Evolutionary conservation across 2,113 vertebrate genomes (phyloP).

Genomic region (Orcinus orca): DNA sequence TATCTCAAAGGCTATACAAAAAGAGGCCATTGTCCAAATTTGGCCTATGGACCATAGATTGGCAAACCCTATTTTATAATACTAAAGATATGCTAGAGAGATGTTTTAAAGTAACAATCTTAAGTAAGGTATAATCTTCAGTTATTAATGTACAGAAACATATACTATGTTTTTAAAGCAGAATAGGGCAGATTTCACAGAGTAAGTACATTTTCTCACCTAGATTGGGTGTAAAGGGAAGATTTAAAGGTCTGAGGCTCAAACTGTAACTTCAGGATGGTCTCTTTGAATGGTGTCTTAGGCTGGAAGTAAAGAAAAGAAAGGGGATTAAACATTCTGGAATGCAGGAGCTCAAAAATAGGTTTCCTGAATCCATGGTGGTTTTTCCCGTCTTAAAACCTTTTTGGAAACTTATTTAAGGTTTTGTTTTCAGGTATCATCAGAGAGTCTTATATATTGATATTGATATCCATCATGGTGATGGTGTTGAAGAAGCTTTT

Average conservation of each 20-base stretch:
- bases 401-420: neutral
- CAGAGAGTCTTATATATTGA: slow-evolving; percentile 92
- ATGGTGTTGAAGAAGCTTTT: slow-evolving; percentile 91
- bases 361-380: neutral
- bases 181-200: neutral
- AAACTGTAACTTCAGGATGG: neutral
- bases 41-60: neutral
- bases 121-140: neutral
- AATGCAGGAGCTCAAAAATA: neutral
- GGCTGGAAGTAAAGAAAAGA: neutral
- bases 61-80: neutral
- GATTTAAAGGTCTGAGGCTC: neutral
- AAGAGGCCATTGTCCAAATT: neutral
- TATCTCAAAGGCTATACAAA: neutral
- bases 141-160: neutral
- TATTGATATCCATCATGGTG: slow-evolving; percentile 91
- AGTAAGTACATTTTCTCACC: neutral
- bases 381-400: neutral
- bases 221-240: neutral
- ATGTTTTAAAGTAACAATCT: neutral
- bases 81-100: neutral
- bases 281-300: neutral
- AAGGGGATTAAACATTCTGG: neutral
- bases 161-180: neutral
- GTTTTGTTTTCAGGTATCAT: slow-evolving; percentile 84